Evolutionary conservation across 2,797 vertebrate genomes (phyloP), one percentile per base, ranked within the genome.

Genomic region (Semotilus atromaculatus): DNA sequence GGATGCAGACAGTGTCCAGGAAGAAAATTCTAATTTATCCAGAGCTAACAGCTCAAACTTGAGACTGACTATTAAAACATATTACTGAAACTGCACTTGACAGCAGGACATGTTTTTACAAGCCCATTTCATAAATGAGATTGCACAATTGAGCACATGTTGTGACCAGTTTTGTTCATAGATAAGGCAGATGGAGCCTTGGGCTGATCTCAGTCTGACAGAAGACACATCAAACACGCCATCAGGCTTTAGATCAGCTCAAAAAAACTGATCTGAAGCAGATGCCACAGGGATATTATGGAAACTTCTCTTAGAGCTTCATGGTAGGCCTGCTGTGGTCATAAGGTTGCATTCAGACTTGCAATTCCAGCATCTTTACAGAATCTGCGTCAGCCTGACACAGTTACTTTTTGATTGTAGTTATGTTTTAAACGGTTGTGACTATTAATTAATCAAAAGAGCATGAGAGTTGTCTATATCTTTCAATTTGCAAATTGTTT

Each of bases 321-420:
- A 88, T 89, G 89, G 89, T 82, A 68, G 82, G 36, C 92, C 91
- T 90, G 91, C 92, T 91, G 92, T 31, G 88, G 82, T 88, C 74
- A 89, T 82, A 64, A 58, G 23, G 23, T n/a, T 36, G 21, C 26
- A 45, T 1, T 26, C n/a, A 29, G 14, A 79, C 43, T 31, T 78
- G 40, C 10, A 48, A 62, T 60, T 78, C 36, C 75, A 62, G 55
- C 9, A 40, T 58, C 21, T 40, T 76, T 58, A 53, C 29, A 78
- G n/a, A 34, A 80, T 68, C 13, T 36, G 4, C 45, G 53, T 7
- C 3, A 53, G 38, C 0, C 38, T 40, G 34, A 23, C 48, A 74
- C 2, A 18, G 40, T 19, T 2, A 34, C 48, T 74, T 60, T 16
- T 58, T 26, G 34, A 18, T 36, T 76, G 3, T 73, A 11, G n/a